Evolutionary conservation across 2,888 invertebrate species (phyloP).

Genomic region (Peribatodes rhomboidaria): DNA sequence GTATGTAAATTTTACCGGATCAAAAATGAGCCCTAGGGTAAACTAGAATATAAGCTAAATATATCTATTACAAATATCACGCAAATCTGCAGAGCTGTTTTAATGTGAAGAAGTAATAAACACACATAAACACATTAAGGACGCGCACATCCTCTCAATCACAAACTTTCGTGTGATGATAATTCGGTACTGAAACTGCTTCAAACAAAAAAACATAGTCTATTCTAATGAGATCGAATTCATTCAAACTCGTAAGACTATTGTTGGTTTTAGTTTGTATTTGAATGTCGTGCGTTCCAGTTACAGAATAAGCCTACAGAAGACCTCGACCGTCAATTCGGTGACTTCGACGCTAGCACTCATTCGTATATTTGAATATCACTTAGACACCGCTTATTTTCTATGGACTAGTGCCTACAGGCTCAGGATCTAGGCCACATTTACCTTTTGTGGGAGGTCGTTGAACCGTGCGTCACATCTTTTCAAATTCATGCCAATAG

Average conservation of each 20-base stretch:
- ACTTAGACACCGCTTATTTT: conserved; percentile 52
- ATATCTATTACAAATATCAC: no score
- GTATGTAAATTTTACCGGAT: no score
- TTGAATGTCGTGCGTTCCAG: background rate
- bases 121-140: no score
- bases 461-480: conserved; percentile 50
- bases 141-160: no score
- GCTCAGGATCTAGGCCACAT: conserved; percentile 44
- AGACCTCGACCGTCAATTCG: conserved; percentile 40
- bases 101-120: no score
- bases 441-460: conserved; percentile 51
- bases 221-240: background rate
- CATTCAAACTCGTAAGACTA: conserved; percentile 4
- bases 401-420: conserved; percentile 48
- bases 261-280: no score
- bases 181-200: background rate
- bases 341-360: conserved; percentile 51
- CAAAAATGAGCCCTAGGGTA: no score
- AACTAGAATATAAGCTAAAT: no score
- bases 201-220: background rate
- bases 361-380: conserved; percentile 61
- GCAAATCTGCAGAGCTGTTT: no score
- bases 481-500: conserved; percentile 33
- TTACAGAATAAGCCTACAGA: conserved; percentile 53
- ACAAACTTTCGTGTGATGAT: no score